Conservation (phyloP, 2,888 invertebrate species). For the Cosmia trapezina region DNA sequence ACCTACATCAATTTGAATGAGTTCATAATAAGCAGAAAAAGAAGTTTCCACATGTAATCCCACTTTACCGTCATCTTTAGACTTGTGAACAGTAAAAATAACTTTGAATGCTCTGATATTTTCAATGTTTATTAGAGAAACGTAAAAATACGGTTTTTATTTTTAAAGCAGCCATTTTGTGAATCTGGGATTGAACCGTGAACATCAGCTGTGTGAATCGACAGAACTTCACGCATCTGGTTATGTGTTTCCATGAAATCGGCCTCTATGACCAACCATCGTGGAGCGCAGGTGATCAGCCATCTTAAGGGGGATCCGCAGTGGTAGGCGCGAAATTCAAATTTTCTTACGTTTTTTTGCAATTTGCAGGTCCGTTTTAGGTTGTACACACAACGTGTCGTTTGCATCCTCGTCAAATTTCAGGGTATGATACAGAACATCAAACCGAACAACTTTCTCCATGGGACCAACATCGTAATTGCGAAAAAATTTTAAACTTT, state of each 20-base stretch:
- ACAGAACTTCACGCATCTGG: background rate
- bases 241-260: no score
- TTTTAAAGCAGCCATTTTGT: slow-evolving; percentile 38
- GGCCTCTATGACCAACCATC: no score
- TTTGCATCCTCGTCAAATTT: no score
- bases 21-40: slow-evolving; percentile 11
- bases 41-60: slow-evolving; percentile 37
- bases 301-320: no score
- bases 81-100: slow-evolving; percentile 47
- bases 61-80: slow-evolving; percentile 31
- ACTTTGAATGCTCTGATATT: slow-evolving; percentile 50
- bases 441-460: no score
- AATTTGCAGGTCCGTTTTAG: no score
- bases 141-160: slow-evolving; percentile 50
- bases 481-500: no score
- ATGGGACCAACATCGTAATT: no score
- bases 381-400: no score
- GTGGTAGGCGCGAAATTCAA: no score
- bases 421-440: no score
- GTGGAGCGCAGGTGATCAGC: background rate
- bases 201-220: slow-evolving; percentile 33
- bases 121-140: slow-evolving; percentile 41
- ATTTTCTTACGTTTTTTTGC: no score
- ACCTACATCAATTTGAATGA: slow-evolving; percentile 36
- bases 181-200: slow-evolving; percentile 35